Percentiles rank a stretch among this genome's conserved stretches.
phyloP scores from a whole-genome alignment of 1,140 invertebrate genomes.

The Drosophila ananassae region DNA sequence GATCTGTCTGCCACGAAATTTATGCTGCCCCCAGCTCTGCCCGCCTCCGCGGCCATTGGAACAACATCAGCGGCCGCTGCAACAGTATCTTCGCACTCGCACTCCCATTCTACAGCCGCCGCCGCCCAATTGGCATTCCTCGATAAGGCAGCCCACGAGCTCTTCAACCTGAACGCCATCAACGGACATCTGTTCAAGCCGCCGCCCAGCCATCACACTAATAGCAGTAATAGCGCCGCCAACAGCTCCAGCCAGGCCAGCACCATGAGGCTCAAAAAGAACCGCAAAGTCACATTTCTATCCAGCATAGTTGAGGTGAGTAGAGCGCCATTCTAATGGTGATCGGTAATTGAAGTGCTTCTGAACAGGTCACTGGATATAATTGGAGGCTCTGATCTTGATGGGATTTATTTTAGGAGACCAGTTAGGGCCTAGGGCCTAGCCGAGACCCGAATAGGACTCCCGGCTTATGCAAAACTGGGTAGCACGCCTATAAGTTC shows the following conservation, averaged over 20 bases:
- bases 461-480: constrained; percentile 12
- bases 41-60: constrained; percentile 44
- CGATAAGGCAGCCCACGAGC: constrained; percentile 56
- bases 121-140: constrained; percentile 47
- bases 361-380: neutral
- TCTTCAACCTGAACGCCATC: constrained; percentile 53
- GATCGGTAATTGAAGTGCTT: neutral
- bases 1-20: constrained; percentile 79
- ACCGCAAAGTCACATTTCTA: constrained; percentile 81
- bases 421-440: neutral
- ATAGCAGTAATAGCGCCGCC: constrained; percentile 27
- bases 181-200: constrained; percentile 68
- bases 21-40: constrained; percentile 77
- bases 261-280: constrained; percentile 81
- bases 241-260: constrained; percentile 18
- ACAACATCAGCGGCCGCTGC: constrained; percentile 54
- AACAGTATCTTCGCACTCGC: constrained; percentile 30
- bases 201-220: constrained; percentile 19
- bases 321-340: neutral
- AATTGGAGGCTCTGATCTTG: neutral
- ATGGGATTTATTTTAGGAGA: neutral
- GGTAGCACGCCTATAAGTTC: constrained; percentile 47
- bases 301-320: constrained; percentile 79
- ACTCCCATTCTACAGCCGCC: too few species aligned
- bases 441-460: neutral